phyloP scores from a whole-genome alignment of 1,140 invertebrate genomes.

The Trypoxylus dichotomus region DNA sequence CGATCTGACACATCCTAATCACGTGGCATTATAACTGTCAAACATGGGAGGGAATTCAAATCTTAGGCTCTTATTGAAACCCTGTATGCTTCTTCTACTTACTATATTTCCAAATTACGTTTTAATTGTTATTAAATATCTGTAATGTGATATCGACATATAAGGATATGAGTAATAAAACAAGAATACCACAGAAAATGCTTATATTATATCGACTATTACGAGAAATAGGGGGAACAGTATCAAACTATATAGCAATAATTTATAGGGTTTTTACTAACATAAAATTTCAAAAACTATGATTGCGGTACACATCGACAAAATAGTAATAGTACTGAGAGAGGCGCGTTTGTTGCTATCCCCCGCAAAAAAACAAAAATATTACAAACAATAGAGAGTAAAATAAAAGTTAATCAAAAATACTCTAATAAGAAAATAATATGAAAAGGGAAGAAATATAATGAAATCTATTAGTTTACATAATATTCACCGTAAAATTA shows the following conservation, averaged over 20 bases:
- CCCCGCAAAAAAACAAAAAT: slow-evolving; percentile 20
- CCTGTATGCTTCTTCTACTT: too few relatives aligned
- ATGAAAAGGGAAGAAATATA: neutral
- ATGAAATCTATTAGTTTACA: slow-evolving; percentile 8
- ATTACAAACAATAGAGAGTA: slow-evolving; percentile 29
- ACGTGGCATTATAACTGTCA: too few relatives aligned
- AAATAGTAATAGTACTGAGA: neutral
- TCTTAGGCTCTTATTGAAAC: too few relatives aligned
- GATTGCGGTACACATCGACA: neutral
- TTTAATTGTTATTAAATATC: too few relatives aligned
- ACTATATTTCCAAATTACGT: too few relatives aligned
- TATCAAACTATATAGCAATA: slow-evolving; percentile 23
- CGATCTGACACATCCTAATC: too few relatives aligned
- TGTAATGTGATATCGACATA: too few relatives aligned
- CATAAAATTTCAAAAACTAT: slow-evolving; percentile 16
- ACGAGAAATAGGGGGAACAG: slow-evolving; percentile 26
- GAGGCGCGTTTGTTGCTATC: slow-evolving; percentile 21
- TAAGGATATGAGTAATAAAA: neutral
- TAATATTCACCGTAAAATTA: neutral
- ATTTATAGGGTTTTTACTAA: slow-evolving; percentile 1
- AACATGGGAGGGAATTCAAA: too few relatives aligned
- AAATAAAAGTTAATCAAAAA: slow-evolving; percentile 14
- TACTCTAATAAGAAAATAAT: slow-evolving; percentile 28
- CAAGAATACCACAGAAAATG: slow-evolving; percentile 21
- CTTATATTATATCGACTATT: slow-evolving; percentile 18